phyloP scores from a whole-genome alignment of 2,888 invertebrate genomes.

The Cordilura impudica region DNA sequence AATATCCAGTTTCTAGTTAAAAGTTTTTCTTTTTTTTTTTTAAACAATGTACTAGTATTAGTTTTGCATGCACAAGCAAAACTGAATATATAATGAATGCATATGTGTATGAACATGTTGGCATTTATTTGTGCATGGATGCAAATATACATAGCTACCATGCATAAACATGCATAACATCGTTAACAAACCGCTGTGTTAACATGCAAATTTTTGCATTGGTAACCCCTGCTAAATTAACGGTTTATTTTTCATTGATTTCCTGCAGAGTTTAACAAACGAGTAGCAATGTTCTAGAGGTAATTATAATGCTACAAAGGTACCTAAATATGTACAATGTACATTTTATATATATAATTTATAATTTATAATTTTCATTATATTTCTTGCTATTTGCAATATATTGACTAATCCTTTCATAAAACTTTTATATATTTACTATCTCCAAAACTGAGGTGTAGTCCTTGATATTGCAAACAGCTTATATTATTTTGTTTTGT shows the following conservation, averaged over 20 bases:
- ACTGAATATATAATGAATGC: background rate
- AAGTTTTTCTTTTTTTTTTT: background rate
- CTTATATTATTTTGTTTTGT: no score
- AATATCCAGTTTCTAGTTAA: background rate
- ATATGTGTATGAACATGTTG: background rate
- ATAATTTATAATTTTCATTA: no score
- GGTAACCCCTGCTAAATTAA: conserved; percentile 37
- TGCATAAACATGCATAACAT: background rate
- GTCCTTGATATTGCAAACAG: no score
- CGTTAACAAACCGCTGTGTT: conserved; percentile 1
- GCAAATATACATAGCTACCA: background rate
- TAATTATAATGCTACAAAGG: background rate
- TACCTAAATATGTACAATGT: no score
- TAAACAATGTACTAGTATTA: background rate
- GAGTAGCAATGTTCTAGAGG: background rate
- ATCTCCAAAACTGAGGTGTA: no score
- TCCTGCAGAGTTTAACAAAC: conserved; percentile 39
- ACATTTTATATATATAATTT: background rate
- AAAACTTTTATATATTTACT: no score
- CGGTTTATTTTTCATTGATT: conserved; percentile 48
- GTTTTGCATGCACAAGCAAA: background rate
- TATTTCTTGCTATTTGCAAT: no score
- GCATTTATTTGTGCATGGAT: background rate
- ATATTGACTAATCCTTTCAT: no score
- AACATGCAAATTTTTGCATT: conserved; percentile 17